A percentile compares a stretch with the other conserved stretches of the same genome.
Conservation (phyloP, 2,113 vertebrate species). For the Rafetus swinhoei region DNA sequence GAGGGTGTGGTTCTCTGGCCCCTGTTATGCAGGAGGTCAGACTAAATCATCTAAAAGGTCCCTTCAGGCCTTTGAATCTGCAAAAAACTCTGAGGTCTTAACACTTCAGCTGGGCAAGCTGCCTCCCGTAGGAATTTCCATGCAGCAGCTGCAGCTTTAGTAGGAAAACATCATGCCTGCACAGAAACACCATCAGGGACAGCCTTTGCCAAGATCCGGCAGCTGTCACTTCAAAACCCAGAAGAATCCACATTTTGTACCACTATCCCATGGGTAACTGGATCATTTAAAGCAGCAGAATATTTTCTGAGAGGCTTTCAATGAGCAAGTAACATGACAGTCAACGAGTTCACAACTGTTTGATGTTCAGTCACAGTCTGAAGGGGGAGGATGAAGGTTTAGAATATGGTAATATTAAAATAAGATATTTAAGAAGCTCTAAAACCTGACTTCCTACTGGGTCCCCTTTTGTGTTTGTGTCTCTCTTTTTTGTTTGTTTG, state of each 20-base stretch:
- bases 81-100: not conserved
- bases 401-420: not conserved
- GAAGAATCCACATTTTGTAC: not conserved
- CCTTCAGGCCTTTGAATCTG: not conserved
- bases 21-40: not conserved
- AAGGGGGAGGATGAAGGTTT: not conserved
- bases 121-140: not conserved
- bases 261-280: not conserved
- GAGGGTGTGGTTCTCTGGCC: not conserved
- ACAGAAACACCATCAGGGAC: not conserved
- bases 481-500: too few relatives aligned
- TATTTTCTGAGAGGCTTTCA: not conserved
- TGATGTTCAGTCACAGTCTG: not conserved
- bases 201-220: not conserved
- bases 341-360: not conserved
- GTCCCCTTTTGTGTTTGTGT: not conserved
- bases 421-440: not conserved
- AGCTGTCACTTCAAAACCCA: not conserved
- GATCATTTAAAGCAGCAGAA: not conserved
- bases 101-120: not conserved
- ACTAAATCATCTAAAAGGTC: not conserved
- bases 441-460: not conserved
- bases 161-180: not conserved
- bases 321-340: not conserved
- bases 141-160: not conserved